A percentile compares a stretch with the other conserved stretches of the same genome.
phyloP scores from a whole-genome alignment of 2,888 invertebrate genomes.

The Orchesella flavescens region DNA sequence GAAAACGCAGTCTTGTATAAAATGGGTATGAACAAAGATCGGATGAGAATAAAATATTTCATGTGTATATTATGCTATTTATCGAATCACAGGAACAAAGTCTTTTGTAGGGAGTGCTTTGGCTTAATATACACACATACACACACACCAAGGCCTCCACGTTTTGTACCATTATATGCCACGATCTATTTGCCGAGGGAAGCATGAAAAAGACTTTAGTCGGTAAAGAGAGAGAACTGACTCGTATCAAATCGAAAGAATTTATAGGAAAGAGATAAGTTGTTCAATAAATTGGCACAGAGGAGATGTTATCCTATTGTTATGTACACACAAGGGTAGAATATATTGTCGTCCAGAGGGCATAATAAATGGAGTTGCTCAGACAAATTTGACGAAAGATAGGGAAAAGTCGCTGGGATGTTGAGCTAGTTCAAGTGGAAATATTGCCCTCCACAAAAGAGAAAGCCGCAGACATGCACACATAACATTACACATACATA shows the following conservation, averaged over 20 bases:
- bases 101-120: not conserved
- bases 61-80: no score
- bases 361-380: slow-evolving; percentile 69
- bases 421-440: slow-evolving; percentile 61
- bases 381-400: slow-evolving; percentile 70
- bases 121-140: not conserved
- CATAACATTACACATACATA: slow-evolving; percentile 4
- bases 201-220: slow-evolving; percentile 16
- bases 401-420: slow-evolving; percentile 51
- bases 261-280: slow-evolving; percentile 70
- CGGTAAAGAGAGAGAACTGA: slow-evolving; percentile 24
- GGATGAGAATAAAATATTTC: no score
- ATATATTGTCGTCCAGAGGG: slow-evolving; percentile 70
- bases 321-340: slow-evolving; percentile 69
- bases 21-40: no score
- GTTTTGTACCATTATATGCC: not conserved
- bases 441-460: slow-evolving; percentile 52
- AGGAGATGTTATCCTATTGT: slow-evolving; percentile 69
- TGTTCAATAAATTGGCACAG: slow-evolving; percentile 70
- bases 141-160: not conserved
- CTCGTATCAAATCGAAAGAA: slow-evolving; percentile 63
- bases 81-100: no score
- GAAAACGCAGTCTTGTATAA: no score
- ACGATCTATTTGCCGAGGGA: slow-evolving; percentile 7
- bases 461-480: slow-evolving; percentile 36